Base-by-base conservation (phyloP, 2,113 vertebrate genomes). In the Psittacus erithacus region DNA sequence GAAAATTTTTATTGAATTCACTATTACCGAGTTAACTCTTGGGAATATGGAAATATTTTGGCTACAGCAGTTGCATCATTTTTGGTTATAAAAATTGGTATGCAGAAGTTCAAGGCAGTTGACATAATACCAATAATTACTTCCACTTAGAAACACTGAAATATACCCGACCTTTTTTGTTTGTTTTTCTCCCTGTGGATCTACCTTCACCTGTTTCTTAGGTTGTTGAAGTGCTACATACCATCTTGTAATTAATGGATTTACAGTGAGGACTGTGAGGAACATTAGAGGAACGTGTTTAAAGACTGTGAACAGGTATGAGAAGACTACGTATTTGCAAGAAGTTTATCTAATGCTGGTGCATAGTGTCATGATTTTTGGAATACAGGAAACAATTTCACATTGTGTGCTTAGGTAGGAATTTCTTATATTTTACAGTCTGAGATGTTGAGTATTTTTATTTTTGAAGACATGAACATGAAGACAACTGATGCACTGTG, bases 21-120 rank as follows among this genome's bases (percentile, higher is more conserved):
- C 74, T 91, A 73, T 76, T 92, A 95, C 87, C 78, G 88, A 96
- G 90, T 98, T 98, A 97, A 97, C 91, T 79, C 82, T 89, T 97
- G 43, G 90, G 59, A 95, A 86, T 47, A 49, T 71, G 55, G 80
- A 85, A 93, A 78, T 38, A 17, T 85, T 89, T 90, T 67, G 8
- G 22, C 74, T 62, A 63, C 3, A 3, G 22, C 22, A 88, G 14
- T 79, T 76, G 22, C 0, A 4, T 17, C 1, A 7, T 17, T 82
- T 91, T 92, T 28, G 20, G 8, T 57, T 85, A 49, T 16, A 79
- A 60, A 68, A 82, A 62, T 8, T 22, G 18, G 11, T 57, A 24
- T 29, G 10, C 53, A 1, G 24, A 78, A 75, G 25, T 64, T 71
- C 69, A 88, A 91, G 57, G 27, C 19, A 62, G 35, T 22, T 78